These are phyloP conservation scores for Carassius auratus DNA, from an alignment of 2,113 vertebrate genomes.

Conservation along the genomic window DNA sequence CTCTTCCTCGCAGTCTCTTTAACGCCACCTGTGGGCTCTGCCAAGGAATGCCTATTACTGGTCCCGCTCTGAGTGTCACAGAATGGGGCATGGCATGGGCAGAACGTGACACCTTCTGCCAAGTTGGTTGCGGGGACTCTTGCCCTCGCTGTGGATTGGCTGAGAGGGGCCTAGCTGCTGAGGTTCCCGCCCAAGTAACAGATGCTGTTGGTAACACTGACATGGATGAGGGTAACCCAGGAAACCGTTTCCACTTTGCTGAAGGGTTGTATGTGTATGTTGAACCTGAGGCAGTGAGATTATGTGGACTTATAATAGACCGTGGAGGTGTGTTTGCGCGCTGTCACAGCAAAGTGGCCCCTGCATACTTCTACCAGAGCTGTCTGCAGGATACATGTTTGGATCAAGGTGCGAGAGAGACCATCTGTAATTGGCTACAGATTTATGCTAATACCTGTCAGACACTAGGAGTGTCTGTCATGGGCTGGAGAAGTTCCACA, in stretches of 20 bases:
- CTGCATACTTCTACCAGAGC: conserved; percentile 93
- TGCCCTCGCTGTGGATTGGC: conserved; percentile 88
- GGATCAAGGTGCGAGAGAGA: conserved; percentile 89
- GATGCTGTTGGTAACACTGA: conserved; percentile 56
- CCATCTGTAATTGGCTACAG: conserved; percentile 94
- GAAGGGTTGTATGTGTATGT: conserved; percentile 78
- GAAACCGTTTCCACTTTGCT: conserved; percentile 74
- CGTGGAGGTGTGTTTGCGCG: conserved; percentile 84
- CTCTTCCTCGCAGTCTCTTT: conserved; percentile 84
- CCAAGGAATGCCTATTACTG: conserved; percentile 78
- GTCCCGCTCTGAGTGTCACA: conserved; percentile 61
- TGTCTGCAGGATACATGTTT: conserved; percentile 94
- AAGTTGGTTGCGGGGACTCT: conserved; percentile 89
- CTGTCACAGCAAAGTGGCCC: conserved; percentile 95
- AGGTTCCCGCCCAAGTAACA: conserved; percentile 58
- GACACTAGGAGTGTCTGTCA: conserved; percentile 84
- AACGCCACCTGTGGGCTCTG: conserved; percentile 89
- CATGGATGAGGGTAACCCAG: conserved; percentile 51
- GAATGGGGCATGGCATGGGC: conserved; percentile 94
- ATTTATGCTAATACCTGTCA: conserved; percentile 94
- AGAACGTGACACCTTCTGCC: conserved; percentile 89
- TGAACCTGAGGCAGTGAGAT: conserved; percentile 85
- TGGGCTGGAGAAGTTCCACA: conserved; percentile 88
- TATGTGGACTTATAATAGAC: conserved; percentile 89
- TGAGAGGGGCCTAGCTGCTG: conserved; percentile 75